These are phyloP conservation scores for Ctenopoma multispine DNA, from an alignment of 2,797 vertebrate species.

Conservation along the genomic window DNA sequence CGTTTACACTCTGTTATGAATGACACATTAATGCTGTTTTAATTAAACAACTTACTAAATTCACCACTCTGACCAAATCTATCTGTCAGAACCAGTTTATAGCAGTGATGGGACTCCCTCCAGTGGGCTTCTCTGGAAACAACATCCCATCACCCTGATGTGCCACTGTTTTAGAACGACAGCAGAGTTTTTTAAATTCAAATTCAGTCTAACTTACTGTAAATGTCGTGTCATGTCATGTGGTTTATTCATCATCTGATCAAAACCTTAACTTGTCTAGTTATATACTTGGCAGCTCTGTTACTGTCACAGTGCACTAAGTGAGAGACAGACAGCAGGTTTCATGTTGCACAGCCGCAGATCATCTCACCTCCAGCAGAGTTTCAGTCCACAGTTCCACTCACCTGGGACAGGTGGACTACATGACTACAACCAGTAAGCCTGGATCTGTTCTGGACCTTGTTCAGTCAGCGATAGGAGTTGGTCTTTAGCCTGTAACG, in stretches of 20 bases:
- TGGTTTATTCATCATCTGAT: background rate
- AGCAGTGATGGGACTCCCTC: conserved; percentile 11
- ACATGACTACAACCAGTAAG: background rate
- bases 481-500: background rate
- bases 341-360: conserved; percentile 47
- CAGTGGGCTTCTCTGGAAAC: background rate
- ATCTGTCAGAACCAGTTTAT: no score
- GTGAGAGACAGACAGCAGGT: conserved; percentile 19
- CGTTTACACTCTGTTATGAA: no score
- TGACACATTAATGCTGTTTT: no score
- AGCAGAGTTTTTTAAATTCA: background rate
- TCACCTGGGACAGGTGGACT: background rate
- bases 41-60: no score
- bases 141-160: background rate
- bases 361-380: conserved; percentile 51
- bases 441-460: conserved; percentile 12
- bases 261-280: background rate
- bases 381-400: conserved; percentile 13
- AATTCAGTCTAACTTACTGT: background rate
- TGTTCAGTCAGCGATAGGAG: background rate
- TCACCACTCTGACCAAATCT: no score
- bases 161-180: background rate
- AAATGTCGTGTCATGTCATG: no score
- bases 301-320: background rate
- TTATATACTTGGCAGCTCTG: background rate